Evolutionary conservation across 2,888 invertebrate genomes (phyloP).

Genomic region (Diaperis boleti): DNA sequence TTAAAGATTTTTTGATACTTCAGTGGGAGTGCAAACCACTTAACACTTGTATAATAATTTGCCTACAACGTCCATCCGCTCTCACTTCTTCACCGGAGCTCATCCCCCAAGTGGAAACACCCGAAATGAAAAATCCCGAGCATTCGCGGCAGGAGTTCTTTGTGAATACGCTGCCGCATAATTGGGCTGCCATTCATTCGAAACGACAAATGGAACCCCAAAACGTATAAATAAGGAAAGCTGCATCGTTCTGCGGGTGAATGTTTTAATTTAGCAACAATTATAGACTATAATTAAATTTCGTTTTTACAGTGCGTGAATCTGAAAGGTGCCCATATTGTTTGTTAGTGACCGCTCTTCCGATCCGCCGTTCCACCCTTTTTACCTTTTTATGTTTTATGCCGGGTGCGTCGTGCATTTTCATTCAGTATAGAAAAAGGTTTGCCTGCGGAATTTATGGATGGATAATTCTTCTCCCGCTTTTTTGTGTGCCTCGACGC

Average conservation of each 20-base stretch:
- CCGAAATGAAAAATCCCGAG: slow-evolving; percentile 12
- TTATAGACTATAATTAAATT: slow-evolving; percentile 25
- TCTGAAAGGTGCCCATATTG: slow-evolving; percentile 20
- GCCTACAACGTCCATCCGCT: neutral
- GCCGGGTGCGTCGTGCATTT: slow-evolving; percentile 1
- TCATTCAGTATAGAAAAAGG: slow-evolving; percentile 13
- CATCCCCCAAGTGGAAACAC: slow-evolving; percentile 9
- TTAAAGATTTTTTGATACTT: too few relatives aligned
- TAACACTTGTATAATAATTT: too few relatives aligned
- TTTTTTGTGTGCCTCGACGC: neutral
- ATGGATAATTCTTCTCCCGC: slow-evolving; percentile 43
- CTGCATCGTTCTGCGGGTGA: slow-evolving; percentile 2
- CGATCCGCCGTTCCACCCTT: slow-evolving; percentile 13
- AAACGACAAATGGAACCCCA: slow-evolving; percentile 26
- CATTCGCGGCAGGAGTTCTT: slow-evolving; percentile 17
- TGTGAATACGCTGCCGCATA: slow-evolving; percentile 28
- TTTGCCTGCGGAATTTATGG: slow-evolving; percentile 45
- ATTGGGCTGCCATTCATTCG: slow-evolving; percentile 33
- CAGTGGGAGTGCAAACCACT: too few relatives aligned
- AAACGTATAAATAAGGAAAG: slow-evolving; percentile 22
- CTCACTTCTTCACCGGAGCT: neutral
- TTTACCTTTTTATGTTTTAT: slow-evolving; percentile 10
- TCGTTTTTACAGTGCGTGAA: slow-evolving; percentile 13
- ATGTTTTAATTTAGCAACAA: slow-evolving; percentile 25
- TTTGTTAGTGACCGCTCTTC: slow-evolving; percentile 9